Percentiles rank a stretch among this genome's conserved stretches.
These are phyloP conservation scores for Aleiodes alternator DNA, from an alignment of 2,888 invertebrate species.

Conservation along the genomic window DNA sequence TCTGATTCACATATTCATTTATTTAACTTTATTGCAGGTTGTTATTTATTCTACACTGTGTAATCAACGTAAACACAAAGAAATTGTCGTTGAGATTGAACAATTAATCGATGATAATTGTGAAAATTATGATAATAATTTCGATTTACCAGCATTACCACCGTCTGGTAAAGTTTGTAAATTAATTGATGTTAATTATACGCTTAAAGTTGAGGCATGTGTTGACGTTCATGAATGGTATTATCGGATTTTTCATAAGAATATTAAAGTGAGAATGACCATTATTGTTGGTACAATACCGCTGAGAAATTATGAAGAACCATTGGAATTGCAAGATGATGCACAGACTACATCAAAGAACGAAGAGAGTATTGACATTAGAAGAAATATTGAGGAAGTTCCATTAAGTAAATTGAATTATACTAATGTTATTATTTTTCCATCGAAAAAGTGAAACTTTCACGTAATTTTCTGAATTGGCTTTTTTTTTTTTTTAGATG, in stretches of 20 bases:
- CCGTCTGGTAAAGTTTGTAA: slow-evolving; percentile 71
- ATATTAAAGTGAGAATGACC: slow-evolving; percentile 65
- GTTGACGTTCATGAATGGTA: slow-evolving; percentile 69
- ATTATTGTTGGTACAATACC: slow-evolving; percentile 67
- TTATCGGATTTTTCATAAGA: slow-evolving; percentile 68
- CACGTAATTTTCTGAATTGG: neutral
- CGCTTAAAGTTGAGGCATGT: slow-evolving; percentile 69
- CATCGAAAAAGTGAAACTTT: neutral
- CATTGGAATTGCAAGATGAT: slow-evolving; percentile 52
- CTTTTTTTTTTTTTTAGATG: slow-evolving; percentile 48
- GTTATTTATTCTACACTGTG: slow-evolving; percentile 66
- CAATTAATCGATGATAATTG: slow-evolving; percentile 60
- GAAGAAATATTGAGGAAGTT: slow-evolving; percentile 18
- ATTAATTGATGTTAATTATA: slow-evolving; percentile 71
- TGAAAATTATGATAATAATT: slow-evolving; percentile 58
- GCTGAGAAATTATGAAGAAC: slow-evolving; percentile 65
- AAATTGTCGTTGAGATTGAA: slow-evolving; percentile 67
- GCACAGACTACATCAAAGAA: slow-evolving; percentile 32
- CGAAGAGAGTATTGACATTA: neutral
- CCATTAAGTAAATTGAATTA: slow-evolving; percentile 42
- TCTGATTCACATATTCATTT: neutral
- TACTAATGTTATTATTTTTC: neutral
- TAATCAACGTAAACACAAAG: slow-evolving; percentile 67
- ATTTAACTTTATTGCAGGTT: slow-evolving; percentile 56
- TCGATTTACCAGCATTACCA: slow-evolving; percentile 71